Evolutionary conservation across 2,797 vertebrate genomes (phyloP).

Genomic region (Parotocinclus haroldoi): DNA sequence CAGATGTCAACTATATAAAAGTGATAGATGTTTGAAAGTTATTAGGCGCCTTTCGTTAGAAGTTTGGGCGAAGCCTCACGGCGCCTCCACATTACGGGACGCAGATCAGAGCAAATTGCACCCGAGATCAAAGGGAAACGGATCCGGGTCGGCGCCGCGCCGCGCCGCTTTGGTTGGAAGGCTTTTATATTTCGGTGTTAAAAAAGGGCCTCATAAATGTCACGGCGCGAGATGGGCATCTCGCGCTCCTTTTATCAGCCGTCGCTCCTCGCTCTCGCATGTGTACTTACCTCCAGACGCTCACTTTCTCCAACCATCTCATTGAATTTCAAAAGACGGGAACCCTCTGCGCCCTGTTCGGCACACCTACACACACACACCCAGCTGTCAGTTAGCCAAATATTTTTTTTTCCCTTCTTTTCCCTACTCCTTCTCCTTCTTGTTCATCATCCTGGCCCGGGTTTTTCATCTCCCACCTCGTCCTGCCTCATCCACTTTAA

Average conservation of each 20-base stretch:
- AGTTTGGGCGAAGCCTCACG: neutral
- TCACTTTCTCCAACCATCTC: constrained; percentile 77
- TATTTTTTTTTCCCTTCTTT: constrained; percentile 12
- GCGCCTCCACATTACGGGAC: neutral
- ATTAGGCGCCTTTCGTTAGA: constrained; percentile 15
- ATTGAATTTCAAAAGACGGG: constrained; percentile 79
- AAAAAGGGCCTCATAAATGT: constrained; percentile 69
- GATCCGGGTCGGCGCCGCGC: constrained; percentile 30
- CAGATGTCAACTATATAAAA: neutral
- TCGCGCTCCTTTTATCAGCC: constrained; percentile 66
- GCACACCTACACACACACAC: constrained; percentile 65
- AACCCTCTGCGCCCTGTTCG: constrained; percentile 62
- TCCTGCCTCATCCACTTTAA: constrained; percentile 14
- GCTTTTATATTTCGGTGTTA: constrained; percentile 66
- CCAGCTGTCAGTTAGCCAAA: constrained; percentile 75
- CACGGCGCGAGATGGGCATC: constrained; percentile 62
- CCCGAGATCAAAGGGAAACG: constrained; percentile 46
- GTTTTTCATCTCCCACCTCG: constrained; percentile 47
- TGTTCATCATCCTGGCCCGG: constrained; percentile 9
- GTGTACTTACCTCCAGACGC: constrained; percentile 73
- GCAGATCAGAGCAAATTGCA: constrained; percentile 26
- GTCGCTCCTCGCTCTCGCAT: constrained; percentile 59
- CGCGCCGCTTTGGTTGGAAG: constrained; percentile 60
- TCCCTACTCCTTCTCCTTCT: no score
- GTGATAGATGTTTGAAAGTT: neutral